These are phyloP conservation scores for Ascaphus truei DNA, from an alignment of 2,113 vertebrate genomes.

Conservation along the genomic window DNA sequence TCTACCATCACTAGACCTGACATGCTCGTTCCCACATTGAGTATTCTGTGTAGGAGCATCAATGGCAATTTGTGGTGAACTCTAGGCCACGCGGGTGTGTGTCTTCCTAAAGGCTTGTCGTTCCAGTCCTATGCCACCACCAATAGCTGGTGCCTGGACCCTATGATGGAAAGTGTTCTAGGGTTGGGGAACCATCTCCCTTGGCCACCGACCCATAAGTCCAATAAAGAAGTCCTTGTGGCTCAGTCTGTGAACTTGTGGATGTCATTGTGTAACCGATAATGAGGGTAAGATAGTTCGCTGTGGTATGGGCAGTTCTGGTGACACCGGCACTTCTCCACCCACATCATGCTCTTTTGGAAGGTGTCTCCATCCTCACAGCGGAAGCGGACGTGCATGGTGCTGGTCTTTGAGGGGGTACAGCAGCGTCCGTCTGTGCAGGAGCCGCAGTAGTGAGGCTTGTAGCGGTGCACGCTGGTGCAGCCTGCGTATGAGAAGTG, in stretches of 20 bases:
- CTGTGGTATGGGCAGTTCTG: constrained; percentile 65
- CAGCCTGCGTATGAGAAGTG: constrained; percentile 69
- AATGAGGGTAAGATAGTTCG: constrained; percentile 60
- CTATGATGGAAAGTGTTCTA: not conserved
- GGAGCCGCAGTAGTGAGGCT: constrained; percentile 70
- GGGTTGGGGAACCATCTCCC: not conserved
- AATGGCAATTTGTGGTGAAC: not conserved
- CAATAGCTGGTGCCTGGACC: not conserved
- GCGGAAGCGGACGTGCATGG: constrained; percentile 59
- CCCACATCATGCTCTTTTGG: constrained; percentile 66
- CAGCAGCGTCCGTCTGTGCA: constrained; percentile 75
- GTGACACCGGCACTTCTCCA: constrained; percentile 76
- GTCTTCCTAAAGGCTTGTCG: too few species aligned
- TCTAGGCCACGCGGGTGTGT: not conserved
- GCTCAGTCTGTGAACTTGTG: constrained; percentile 69
- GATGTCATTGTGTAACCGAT: constrained; percentile 67
- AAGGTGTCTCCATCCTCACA: constrained; percentile 66
- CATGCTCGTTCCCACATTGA: not conserved
- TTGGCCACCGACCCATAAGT: not conserved
- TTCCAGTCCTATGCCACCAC: not conserved
- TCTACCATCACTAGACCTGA: not conserved
- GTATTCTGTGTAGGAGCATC: not conserved
- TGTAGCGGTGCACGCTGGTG: constrained; percentile 65
- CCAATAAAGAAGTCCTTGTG: not conserved
- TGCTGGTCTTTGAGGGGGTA: constrained; percentile 66